Evolutionary conservation across 1,140 invertebrate species (phyloP).

Genomic region (Pogonomyrmex californicus): DNA sequence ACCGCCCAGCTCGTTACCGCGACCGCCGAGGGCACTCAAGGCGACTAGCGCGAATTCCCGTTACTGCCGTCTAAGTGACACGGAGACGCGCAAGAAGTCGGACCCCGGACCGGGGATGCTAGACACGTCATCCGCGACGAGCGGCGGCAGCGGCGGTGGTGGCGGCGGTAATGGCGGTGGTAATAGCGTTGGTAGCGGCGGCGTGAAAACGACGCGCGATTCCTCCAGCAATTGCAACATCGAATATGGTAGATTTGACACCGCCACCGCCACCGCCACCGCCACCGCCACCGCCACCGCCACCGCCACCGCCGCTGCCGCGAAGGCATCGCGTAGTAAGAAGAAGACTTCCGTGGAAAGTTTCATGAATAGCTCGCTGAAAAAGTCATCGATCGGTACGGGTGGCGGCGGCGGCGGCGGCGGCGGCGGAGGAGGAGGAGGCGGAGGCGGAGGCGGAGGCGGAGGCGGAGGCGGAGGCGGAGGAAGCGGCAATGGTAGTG

Average conservation of each 20-base stretch:
- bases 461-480: constrained; percentile 1
- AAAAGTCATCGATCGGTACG: constrained; percentile 70
- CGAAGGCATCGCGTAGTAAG: constrained; percentile 85
- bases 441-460: background rate
- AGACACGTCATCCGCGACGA: constrained; percentile 58
- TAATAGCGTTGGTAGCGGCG: constrained; percentile 33
- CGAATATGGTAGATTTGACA: constrained; percentile 83
- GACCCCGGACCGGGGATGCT: constrained; percentile 80
- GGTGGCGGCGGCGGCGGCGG: background rate
- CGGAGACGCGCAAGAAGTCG: constrained; percentile 86
- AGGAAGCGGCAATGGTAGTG: background rate
- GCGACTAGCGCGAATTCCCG: constrained; percentile 85
- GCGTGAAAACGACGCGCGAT: constrained; percentile 73
- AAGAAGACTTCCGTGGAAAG: constrained; percentile 83
- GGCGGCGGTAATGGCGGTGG: background rate
- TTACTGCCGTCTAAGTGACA: constrained; percentile 88
- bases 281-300: no score
- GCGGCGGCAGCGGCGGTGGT: constrained; percentile 24
- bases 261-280: background rate
- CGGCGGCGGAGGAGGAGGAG: background rate
- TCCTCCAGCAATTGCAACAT: constrained; percentile 82
- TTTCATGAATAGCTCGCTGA: constrained; percentile 78
- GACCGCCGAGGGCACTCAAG: constrained; percentile 89
- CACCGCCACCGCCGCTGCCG: background rate
- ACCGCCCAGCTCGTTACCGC: constrained; percentile 90